Evolutionary conservation across 2,797 vertebrate genomes (phyloP), one percentile per base, ranked within the genome.

Genomic region (Rachycentron canadum): DNA sequence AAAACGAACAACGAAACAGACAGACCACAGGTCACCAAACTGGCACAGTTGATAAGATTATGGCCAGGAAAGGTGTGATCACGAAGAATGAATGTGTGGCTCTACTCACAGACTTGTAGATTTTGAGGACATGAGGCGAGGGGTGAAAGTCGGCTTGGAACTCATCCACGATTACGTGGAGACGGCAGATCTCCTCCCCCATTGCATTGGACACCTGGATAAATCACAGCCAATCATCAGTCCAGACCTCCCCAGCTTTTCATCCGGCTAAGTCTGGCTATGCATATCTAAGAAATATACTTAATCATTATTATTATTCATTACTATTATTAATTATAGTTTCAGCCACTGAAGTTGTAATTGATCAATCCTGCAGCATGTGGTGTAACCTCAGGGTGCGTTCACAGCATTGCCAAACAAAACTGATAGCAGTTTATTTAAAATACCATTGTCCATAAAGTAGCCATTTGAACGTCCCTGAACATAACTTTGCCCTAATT

Each of bases 101-200:
- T 64, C 30, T 41, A 91, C 97, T 96, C 91, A 99, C 97, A 66
- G 93, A 94, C 88, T 99, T 99, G 91, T 99, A 99, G 34, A 96
- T 86, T 91, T 97, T 98, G 79, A 99, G 84, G 65, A 99, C 95
- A 55, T 97, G 95, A 57, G 94, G 90, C 26, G 96, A 97, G n/a
- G 97, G 96, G 86, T 99, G 97, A 87, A 99, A 99, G 89, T 98
- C 97, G 3, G 94, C 83, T 25, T 86, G 95, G 94, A 99, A 99
- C 90, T 98, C 97, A 57, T 98, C 96, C 56, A 99, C 96, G 79
- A 99, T 95, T 72, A 97, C 94, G 0, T 98, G 96, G 30, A 99
- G 96, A 72, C 97, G 96, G 87, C 97, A 97, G 86, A 99, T 99
- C 94, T 99, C 98, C 86, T 99, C 97, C 6, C 95, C 97, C 98